Evolutionary conservation across 2,797 vertebrate species (phyloP).

Genomic region (Gadopsis bispinosus): DNA sequence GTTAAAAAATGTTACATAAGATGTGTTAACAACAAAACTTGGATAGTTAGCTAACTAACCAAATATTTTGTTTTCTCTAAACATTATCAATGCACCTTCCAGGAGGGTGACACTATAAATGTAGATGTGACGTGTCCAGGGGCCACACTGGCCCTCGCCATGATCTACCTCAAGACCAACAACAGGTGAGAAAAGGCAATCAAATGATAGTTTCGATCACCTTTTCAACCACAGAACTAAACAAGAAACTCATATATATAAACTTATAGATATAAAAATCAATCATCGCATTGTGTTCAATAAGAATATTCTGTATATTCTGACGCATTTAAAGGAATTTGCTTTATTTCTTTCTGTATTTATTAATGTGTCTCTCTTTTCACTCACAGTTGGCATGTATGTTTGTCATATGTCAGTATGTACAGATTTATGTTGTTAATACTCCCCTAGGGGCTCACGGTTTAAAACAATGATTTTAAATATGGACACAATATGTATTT

Average conservation of each 20-base stretch:
- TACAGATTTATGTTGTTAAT: neutral
- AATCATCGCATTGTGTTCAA: neutral
- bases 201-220: neutral
- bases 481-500: neutral
- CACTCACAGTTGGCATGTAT: neutral
- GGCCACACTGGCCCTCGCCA: slow-evolving; percentile 95
- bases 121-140: slow-evolving; percentile 98
- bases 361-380: neutral
- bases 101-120: slow-evolving; percentile 99
- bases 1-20: neutral
- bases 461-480: neutral
- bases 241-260: neutral
- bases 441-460: neutral
- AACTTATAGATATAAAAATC: neutral
- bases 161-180: slow-evolving; percentile 99
- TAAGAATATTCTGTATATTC: neutral
- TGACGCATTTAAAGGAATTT: neutral
- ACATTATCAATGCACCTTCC: neutral
- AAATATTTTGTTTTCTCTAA: neutral
- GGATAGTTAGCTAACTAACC: neutral
- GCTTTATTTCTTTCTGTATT: neutral
- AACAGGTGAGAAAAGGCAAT: slow-evolving; percentile 88
- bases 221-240: neutral
- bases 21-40: neutral
- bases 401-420: neutral